These are phyloP conservation scores for Stenodera caucasica DNA, from an alignment of 2,888 invertebrate genomes.

Conservation along the genomic window DNA sequence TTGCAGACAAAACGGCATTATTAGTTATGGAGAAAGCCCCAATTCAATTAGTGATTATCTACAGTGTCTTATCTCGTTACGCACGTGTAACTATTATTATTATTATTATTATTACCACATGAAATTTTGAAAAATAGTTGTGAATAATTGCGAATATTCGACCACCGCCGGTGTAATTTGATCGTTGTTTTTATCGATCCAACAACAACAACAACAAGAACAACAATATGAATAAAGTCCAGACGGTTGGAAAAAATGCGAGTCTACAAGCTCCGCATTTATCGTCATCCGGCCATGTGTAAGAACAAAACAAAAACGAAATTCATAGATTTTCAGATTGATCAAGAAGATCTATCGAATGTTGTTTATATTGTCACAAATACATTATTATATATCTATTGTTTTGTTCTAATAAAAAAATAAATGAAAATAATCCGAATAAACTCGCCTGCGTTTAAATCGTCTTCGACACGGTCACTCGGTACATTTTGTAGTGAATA, in stretches of 20 bases:
- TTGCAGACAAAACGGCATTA: constrained; percentile 18
- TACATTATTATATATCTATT: constrained; percentile 34
- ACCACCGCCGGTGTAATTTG: constrained; percentile 29
- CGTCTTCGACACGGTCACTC: constrained; percentile 20
- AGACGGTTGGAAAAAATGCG: neutral
- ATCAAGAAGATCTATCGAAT: constrained; percentile 1
- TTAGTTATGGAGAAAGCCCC: constrained; percentile 34
- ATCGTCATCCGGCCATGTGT: neutral
- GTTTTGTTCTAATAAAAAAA: constrained; percentile 17
- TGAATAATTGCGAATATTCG: constrained; percentile 9
- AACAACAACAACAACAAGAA: neutral
- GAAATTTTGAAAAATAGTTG: neutral
- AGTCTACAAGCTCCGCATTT: neutral
- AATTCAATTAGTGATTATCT: constrained; percentile 45
- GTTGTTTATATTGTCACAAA: constrained; percentile 13
- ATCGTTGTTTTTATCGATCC: constrained; percentile 21
- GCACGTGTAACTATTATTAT: constrained; percentile 13
- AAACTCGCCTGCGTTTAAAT: constrained; percentile 34
- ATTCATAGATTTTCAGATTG: constrained; percentile 23
- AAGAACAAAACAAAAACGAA: neutral
- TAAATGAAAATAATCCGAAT: constrained; percentile 36
- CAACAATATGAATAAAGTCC: neutral
- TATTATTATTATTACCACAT: neutral
- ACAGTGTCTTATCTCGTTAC: constrained; percentile 34
- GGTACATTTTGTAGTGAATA: constrained; percentile 38